Evolutionary conservation across 1,140 invertebrate genomes (phyloP), one percentile per base, ranked within the genome.

Genomic region (Steinernema feltiae): DNA sequence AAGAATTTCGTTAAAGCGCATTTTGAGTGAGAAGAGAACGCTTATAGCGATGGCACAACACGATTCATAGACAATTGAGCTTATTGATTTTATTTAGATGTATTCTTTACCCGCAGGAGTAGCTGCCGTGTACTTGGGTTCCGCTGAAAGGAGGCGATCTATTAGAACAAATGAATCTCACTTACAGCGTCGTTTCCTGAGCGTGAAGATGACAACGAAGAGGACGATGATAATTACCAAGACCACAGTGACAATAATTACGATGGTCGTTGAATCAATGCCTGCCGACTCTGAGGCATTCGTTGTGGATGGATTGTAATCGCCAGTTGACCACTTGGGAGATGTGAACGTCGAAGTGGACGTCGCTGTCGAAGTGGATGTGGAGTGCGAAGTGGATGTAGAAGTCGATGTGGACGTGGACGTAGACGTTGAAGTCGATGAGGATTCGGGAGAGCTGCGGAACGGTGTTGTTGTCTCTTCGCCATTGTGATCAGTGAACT

Each of bases 21-120:
- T 15, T 27, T 63, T 12, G 15, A 27, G 24, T 27, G 12, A 63
- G 53, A 7, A 17, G 7, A 12, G 24, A 27, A 27, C 12, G 53
- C 53, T 63, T 27, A 27, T 3, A 27, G 53, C 24, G 53, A 63
- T 63, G 53, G 53, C 53, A 63, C 53, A 63, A 63, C 53, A 63
- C 53, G 24, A 63, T 63, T 63, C 53, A 63, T n/a, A 63, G 12
- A 63, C 53, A 63, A 63, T 63, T 63, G 53, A 63, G 53, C 53
- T 15, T 63, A 7, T 41, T 3, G 53, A 12, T 46, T 46, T n/a
- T 46, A 46, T 63, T 41, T 27, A 63, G 53, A 63, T 63, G 24
- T 63, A 63, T 63, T 63, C 53, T 63, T 63, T 63, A 63, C 53
- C 53, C 53, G 53, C 53, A n/a, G 53, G 53, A 27, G 53, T 63